Evolutionary conservation across 2,113 vertebrate species (phyloP).

Genomic region (Microtus oregoni): DNA sequence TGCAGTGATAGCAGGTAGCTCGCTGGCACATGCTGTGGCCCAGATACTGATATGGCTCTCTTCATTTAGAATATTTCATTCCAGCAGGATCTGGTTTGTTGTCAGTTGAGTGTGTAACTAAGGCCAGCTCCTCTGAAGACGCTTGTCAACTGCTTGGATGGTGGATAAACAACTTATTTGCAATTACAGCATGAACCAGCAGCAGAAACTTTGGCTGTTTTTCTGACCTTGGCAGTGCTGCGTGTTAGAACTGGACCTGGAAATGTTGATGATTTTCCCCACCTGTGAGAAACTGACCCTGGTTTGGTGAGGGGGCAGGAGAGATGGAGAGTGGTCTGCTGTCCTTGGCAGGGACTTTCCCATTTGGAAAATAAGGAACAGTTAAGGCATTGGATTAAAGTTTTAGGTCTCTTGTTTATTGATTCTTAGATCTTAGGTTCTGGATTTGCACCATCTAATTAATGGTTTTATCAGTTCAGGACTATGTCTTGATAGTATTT

Average conservation of each 20-base stretch:
- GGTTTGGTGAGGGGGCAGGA: not conserved
- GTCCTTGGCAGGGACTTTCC: conserved; percentile 22
- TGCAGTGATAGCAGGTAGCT: conserved; percentile 17
- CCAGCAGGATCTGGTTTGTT: conserved; percentile 61
- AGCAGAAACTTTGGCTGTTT: conserved; percentile 64
- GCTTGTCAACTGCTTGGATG: conserved; percentile 33
- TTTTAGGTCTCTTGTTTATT: conserved; percentile 38
- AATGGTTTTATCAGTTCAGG: conserved; percentile 13
- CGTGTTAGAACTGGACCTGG: conserved; percentile 54
- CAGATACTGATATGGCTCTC: not conserved
- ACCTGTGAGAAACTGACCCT: conserved; percentile 9
- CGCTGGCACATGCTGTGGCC: not conserved
- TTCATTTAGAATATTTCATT: conserved; percentile 67
- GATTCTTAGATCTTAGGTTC: not conserved
- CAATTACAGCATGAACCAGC: conserved; percentile 74
- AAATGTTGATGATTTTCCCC: conserved; percentile 33
- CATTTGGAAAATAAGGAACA: not conserved
- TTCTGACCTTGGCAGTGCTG: conserved; percentile 62
- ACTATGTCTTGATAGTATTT: conserved; percentile 44
- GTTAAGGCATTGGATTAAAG: not conserved
- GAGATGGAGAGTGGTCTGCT: not conserved
- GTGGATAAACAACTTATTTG: conserved; percentile 59
- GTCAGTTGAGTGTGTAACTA: conserved; percentile 50
- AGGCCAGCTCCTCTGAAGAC: conserved; percentile 47
- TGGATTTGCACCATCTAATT: conserved; percentile 46